Conservation (phyloP, 92 coral and sea anemone species). For the Micromussa lordhowensis region DNA sequence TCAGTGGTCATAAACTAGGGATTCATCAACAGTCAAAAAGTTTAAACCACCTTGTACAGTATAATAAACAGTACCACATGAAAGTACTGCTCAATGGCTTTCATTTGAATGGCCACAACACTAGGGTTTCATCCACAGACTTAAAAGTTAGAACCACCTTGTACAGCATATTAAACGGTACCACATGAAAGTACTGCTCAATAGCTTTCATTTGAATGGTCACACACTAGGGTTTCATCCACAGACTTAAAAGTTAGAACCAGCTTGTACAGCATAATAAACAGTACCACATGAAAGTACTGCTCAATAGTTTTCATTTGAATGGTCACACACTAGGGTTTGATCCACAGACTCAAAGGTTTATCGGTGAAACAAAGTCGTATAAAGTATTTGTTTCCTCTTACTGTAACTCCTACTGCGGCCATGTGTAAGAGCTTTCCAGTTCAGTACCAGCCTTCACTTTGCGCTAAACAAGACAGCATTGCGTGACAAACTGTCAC, state of each 20-base stretch:
- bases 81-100: background rate
- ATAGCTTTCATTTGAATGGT: background rate
- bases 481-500: background rate
- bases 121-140: background rate
- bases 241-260: background rate
- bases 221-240: background rate
- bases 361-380: background rate
- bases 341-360: too few relatives aligned
- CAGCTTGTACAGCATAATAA: too few relatives aligned
- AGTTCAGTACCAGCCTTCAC: constrained; percentile 26
- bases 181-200: background rate
- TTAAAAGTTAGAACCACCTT: background rate
- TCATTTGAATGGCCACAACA: background rate
- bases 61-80: background rate
- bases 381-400: background rate
- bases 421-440: background rate
- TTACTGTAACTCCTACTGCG: background rate
- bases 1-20: background rate
- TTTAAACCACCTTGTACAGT: too few relatives aligned
- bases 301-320: too few relatives aligned
- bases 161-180: background rate
- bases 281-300: too few relatives aligned
- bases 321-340: too few relatives aligned
- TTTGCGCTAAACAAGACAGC: background rate
- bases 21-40: background rate